Evolutionary conservation across 2,797 vertebrate genomes (phyloP), one percentile per base, ranked within the genome.

Genomic region (Propithecus deckenii): DNA sequence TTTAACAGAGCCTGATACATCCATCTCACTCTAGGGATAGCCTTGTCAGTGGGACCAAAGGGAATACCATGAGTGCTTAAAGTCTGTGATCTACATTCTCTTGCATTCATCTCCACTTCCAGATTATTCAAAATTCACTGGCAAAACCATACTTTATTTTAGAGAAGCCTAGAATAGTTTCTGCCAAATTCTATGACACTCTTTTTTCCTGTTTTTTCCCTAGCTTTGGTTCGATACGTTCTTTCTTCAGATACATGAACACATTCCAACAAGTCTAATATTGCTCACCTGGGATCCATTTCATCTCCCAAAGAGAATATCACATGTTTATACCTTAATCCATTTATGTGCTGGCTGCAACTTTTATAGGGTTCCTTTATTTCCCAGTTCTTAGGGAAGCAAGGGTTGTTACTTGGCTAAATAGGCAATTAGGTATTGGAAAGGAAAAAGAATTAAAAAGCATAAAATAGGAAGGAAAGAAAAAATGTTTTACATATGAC

Each of bases 361-460:
- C 23, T 95, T 95, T 89, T 95, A 95, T 10, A 48, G 76, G n/a
- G 52, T 63, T 43, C 55, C 65, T 46, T 55, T 71, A 95, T 87
- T 90, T 81, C 76, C 57, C 72, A 83, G 72, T 75, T 89, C 69
- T 87, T 71, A 96, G 38, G 50, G 52, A 97, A 95, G 30, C 15
- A 75, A 93, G 43, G 35, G 30, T 69, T 88, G 84, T 90, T 92
- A 61, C 50, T 90, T 41, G 13, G 75, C 23, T 90, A 41, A 94
- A 93, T 72, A 79, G 20, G 61, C 50, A 78, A 90, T 63, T 85
- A 94, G 23, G 18, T 30, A 95, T 67, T 74, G 52, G 75, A 91
- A 67, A 91, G 14, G 25, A 88, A 93, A 88, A 87, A 87, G 41
- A 85, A 94, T 63, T 85, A 28, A 75, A 89, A 96, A 89, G 35